Conservation (phyloP, 2,888 invertebrate species). For the Yponomeuta plumbellus region DNA sequence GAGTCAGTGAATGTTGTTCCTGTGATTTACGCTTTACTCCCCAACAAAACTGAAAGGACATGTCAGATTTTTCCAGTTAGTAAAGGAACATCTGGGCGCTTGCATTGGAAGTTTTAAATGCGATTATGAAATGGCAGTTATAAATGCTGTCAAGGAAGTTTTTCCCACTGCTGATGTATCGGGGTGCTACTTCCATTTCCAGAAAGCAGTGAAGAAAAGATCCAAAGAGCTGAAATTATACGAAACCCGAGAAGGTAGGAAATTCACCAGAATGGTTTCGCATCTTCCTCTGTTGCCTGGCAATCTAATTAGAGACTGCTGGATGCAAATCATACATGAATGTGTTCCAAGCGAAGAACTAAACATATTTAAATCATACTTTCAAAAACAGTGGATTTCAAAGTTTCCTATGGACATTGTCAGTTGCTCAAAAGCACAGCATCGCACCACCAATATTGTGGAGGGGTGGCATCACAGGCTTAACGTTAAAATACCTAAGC, state of each 20-base stretch:
- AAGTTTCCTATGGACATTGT: constrained; percentile 12
- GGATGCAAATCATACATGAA: not conserved
- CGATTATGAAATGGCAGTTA: constrained; percentile 13
- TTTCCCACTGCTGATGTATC: constrained; percentile 12
- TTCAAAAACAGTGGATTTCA: constrained; percentile 18
- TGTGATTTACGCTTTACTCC: constrained; percentile 19
- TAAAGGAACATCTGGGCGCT: constrained; percentile 10
- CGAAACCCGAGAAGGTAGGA: constrained; percentile 5
- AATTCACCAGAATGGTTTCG: not conserved
- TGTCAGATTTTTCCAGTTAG: constrained; percentile 10
- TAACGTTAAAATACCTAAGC: constrained; percentile 19
- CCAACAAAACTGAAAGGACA: constrained; percentile 20
- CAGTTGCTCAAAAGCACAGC: constrained; percentile 16
- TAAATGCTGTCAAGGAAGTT: constrained; percentile 14
- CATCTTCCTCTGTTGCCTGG: not conserved
- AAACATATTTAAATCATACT: constrained; percentile 18
- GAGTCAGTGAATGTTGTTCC: constrained; percentile 21
- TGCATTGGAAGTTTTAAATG: constrained; percentile 11
- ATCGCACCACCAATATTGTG: constrained; percentile 15
- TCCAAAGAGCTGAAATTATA: not conserved
- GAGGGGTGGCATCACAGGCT: constrained; percentile 18
- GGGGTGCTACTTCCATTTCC: constrained; percentile 17
- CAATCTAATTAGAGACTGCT: constrained; percentile 7
- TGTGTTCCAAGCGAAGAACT: constrained; percentile 15
- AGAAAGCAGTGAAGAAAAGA: no score